Conservation (phyloP, 2,888 invertebrate genomes). For the Leptopilina syphax region DNA sequence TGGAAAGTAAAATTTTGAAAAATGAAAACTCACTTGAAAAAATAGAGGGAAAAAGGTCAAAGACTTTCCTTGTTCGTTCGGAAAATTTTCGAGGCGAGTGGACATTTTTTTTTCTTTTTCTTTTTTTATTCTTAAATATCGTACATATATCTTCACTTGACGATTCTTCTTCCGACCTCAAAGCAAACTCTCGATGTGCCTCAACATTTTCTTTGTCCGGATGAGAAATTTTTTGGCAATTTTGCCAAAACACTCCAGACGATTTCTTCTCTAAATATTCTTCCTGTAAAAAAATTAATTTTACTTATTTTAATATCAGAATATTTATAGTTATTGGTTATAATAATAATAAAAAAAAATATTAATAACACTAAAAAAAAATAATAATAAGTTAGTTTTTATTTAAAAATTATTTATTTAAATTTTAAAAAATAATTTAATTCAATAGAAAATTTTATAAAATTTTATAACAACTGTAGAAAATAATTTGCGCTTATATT, state of each 20-base stretch:
- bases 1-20: not conserved
- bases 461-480: too few relatives aligned
- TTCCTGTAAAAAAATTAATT: too few relatives aligned
- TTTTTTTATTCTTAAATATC: conserved; percentile 57
- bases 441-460: too few relatives aligned
- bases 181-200: conserved; percentile 43
- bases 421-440: too few relatives aligned
- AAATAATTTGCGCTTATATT: too few relatives aligned
- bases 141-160: conserved; percentile 27
- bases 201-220: conserved; percentile 50
- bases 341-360: too few relatives aligned
- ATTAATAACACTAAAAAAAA: too few relatives aligned
- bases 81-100: conserved; percentile 38
- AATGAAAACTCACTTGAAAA: not conserved
- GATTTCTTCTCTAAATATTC: not conserved
- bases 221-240: conserved; percentile 53
- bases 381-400: too few relatives aligned
- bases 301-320: too few relatives aligned
- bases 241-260: conserved; percentile 47
- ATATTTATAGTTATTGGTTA: too few relatives aligned
- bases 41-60: conserved; percentile 51
- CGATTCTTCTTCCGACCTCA: conserved; percentile 48
- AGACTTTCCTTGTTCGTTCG: conserved; percentile 55
- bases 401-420: too few relatives aligned
- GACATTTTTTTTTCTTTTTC: too few relatives aligned